Percentiles rank a stretch among this genome's conserved stretches.
Evolutionary conservation across 1,140 invertebrate species (phyloP).

Genomic region (Polyergus mexicanus): DNA sequence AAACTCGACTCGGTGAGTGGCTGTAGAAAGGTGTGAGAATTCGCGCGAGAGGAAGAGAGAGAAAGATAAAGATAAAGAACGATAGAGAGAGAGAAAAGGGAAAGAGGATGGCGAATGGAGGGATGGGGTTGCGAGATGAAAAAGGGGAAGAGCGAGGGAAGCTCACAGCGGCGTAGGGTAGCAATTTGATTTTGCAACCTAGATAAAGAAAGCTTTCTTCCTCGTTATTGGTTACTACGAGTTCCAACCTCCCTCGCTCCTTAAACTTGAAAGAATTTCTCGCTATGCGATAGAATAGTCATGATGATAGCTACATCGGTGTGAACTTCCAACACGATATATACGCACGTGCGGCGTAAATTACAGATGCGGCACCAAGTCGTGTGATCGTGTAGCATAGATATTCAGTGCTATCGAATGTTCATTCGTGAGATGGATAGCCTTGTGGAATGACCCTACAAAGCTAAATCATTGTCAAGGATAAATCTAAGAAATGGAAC

Average conservation of each 20-base stretch:
- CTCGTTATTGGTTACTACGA: constrained; percentile 71
- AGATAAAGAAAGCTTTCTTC: constrained; percentile 76
- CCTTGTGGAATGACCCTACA: constrained; percentile 40
- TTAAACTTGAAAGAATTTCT: constrained; percentile 65
- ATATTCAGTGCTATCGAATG: constrained; percentile 52
- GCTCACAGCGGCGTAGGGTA: constrained; percentile 42
- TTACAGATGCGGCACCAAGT: constrained; percentile 36
- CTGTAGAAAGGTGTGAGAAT: constrained; percentile 56
- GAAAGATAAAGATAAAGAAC: too few species aligned
- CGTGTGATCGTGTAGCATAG: constrained; percentile 44
- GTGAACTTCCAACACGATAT: constrained; percentile 65
- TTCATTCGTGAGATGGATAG: constrained; percentile 50
- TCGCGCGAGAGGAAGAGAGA: constrained; percentile 6
- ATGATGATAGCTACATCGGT: constrained; percentile 42
- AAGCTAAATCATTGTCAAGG: constrained; percentile 31
- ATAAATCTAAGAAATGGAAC: constrained; percentile 21
- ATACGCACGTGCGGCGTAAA: constrained; percentile 48
- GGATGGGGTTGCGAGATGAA: neutral
- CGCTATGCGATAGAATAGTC: constrained; percentile 40
- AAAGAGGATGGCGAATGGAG: neutral
- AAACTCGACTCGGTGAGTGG: constrained; percentile 51
- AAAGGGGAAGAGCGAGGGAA: neutral
- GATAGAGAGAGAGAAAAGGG: neutral
- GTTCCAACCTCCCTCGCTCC: constrained; percentile 43
- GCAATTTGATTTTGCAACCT: constrained; percentile 75